These are phyloP conservation scores for Metopolophium dirhodum DNA, from an alignment of 1,140 invertebrate species.

Conservation along the genomic window DNA sequence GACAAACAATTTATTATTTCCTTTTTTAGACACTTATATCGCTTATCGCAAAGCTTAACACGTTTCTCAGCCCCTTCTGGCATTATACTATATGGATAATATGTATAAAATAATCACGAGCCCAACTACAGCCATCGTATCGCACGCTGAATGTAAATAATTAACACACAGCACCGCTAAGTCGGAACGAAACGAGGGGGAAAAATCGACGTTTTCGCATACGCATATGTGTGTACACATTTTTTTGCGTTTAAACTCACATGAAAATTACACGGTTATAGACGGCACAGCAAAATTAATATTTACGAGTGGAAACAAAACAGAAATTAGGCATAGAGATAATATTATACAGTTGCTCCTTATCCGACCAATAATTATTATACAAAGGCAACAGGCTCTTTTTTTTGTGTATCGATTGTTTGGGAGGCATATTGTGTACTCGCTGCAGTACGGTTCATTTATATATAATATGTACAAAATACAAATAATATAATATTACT, in stretches of 20 bases:
- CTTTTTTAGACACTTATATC: not conserved
- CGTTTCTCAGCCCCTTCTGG: too few relatives aligned
- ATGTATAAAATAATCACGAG: not conserved
- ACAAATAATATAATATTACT: not conserved
- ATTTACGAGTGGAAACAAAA: not conserved
- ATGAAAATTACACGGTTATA: not conserved
- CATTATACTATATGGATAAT: too few relatives aligned
- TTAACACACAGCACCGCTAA: not conserved
- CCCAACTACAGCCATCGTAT: not conserved
- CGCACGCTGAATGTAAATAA: not conserved
- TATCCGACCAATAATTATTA: not conserved
- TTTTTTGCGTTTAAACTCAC: not conserved
- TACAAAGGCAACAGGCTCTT: not conserved
- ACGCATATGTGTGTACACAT: not conserved
- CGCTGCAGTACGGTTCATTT: too few relatives aligned
- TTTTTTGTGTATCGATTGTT: not conserved
- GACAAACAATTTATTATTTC: not conserved
- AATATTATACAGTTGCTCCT: not conserved
- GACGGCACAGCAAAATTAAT: not conserved
- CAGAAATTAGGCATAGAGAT: not conserved
- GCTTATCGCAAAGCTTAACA: too few relatives aligned
- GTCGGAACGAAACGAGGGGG: not conserved
- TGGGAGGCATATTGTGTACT: not conserved
- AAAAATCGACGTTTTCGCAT: not conserved
- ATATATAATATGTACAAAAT: too few relatives aligned